These are phyloP conservation scores for Cyclura pinguis DNA, from an alignment of 2,797 vertebrate species.

Conservation along the genomic window DNA sequence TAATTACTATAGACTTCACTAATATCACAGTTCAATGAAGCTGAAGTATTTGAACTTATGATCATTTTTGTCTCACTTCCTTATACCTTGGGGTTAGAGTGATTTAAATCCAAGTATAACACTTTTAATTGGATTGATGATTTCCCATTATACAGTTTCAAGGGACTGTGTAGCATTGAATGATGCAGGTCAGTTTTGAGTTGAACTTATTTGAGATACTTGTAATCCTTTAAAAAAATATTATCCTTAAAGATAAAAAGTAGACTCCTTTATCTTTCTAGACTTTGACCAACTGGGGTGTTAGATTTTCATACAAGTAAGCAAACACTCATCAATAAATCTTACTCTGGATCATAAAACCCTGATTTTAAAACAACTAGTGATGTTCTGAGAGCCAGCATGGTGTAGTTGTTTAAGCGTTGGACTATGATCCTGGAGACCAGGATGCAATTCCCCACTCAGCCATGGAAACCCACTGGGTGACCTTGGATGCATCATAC, in stretches of 20 bases:
- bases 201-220: background rate
- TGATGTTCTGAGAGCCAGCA: no score
- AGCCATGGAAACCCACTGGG: no score
- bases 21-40: background rate
- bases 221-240: background rate
- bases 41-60: background rate
- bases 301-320: background rate
- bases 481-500: no score
- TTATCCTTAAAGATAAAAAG: background rate
- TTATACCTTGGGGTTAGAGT: background rate
- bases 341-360: background rate
- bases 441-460: no score
- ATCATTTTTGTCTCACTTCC: background rate
- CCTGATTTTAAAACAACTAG: background rate
- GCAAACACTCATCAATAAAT: background rate
- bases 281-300: background rate
- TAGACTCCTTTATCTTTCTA: background rate
- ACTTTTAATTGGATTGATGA: background rate
- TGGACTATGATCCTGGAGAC: no score
- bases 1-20: conserved; percentile 4
- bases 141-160: background rate
- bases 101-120: background rate
- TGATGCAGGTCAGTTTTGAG: background rate
- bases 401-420: no score
- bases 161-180: background rate